Conservation (phyloP, 1,140 invertebrate genomes). For the Triops cancriformis region DNA sequence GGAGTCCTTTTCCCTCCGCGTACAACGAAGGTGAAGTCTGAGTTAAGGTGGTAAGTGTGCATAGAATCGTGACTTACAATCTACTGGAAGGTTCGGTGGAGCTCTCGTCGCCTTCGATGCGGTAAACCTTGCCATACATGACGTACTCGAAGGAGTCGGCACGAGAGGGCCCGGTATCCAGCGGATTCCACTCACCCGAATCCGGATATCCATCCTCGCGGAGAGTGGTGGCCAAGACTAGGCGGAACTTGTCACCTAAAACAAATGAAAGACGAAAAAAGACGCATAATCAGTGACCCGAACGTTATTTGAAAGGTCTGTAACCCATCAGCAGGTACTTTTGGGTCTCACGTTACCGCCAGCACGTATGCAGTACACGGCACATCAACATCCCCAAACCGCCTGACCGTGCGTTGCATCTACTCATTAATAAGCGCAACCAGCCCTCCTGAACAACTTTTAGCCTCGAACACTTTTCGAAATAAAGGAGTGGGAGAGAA, state of each 20-base stretch:
- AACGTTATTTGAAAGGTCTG: neutral
- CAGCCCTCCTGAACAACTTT: neutral
- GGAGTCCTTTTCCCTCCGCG: neutral
- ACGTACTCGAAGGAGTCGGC: slow-evolving; percentile 98
- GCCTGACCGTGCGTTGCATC: neutral
- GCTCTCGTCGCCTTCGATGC: slow-evolving; percentile 95
- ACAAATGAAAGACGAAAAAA: slow-evolving; percentile 29
- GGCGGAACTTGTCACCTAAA: slow-evolving; percentile 78
- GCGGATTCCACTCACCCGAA: slow-evolving; percentile 84
- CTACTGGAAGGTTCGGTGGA: slow-evolving; percentile 73
- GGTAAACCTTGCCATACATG: slow-evolving; percentile 98
- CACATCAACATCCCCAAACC: neutral
- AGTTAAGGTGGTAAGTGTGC: neutral
- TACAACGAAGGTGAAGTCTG: slow-evolving; percentile 11
- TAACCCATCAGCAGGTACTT: neutral
- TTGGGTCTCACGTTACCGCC: neutral
- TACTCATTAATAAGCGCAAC: neutral
- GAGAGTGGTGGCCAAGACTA: slow-evolving; percentile 89
- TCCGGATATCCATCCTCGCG: slow-evolving; percentile 95
- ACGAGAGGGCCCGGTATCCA: slow-evolving; percentile 65
- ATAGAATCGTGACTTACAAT: slow-evolving; percentile 53
- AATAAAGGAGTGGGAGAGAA: neutral
- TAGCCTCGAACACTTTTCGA: neutral
- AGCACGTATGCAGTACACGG: neutral
- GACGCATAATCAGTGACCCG: neutral